Percentiles rank a stretch among this genome's conserved stretches.
phyloP scores from a whole-genome alignment of 1,140 invertebrate species.

The Hyposmocoma kahamanoa region DNA sequence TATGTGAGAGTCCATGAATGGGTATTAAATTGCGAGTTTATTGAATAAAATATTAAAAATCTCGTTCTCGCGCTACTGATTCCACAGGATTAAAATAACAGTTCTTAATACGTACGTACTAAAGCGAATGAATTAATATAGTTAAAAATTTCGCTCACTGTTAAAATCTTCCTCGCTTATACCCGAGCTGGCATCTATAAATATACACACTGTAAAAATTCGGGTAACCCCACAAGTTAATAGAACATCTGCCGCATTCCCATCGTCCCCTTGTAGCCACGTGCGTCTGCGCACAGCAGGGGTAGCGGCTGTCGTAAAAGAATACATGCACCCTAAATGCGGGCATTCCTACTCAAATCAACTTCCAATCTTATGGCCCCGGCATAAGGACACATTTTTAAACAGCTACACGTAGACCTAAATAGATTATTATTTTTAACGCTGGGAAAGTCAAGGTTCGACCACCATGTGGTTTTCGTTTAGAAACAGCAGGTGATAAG shows the following conservation, averaged over 20 bases:
- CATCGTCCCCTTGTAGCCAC: slow-evolving; percentile 35
- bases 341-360: slow-evolving; percentile 28
- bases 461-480: slow-evolving; percentile 56
- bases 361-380: slow-evolving; percentile 26
- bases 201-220: no score
- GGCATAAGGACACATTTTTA: slow-evolving; percentile 19
- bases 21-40: no score
- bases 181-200: no score
- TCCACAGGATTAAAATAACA: no score
- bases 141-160: no score
- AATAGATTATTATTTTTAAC: slow-evolving; percentile 70
- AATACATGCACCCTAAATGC: slow-evolving; percentile 53
- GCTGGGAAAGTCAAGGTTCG: slow-evolving; percentile 63
- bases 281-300: slow-evolving; percentile 57
- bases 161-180: no score
- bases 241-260: slow-evolving; percentile 56
- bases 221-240: slow-evolving; percentile 14
- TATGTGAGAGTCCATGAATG: no score
- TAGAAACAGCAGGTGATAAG: slow-evolving; percentile 48
- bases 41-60: no score
- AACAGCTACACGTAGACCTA: slow-evolving; percentile 22
- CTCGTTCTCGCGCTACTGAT: no score
- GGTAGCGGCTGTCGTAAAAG: slow-evolving; percentile 53
- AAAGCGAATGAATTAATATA: no score
- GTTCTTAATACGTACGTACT: no score